Evolutionary conservation across 2,797 vertebrate genomes (phyloP).

Genomic region (Tragopan temminckii): DNA sequence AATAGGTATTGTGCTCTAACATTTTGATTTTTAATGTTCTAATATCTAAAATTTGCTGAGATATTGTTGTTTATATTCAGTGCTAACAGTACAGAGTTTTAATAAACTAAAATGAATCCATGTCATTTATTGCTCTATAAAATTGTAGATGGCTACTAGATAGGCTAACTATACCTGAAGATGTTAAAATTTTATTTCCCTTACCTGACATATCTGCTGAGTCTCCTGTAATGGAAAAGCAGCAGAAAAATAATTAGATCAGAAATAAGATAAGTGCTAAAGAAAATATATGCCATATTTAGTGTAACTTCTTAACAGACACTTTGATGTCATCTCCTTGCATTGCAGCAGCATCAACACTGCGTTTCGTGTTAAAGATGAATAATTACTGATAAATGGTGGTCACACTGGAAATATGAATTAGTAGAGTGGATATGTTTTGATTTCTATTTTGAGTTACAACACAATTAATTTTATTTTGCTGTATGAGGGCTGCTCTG

Average conservation of each 20-base stretch:
- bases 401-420: neutral
- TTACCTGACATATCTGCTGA: slow-evolving; percentile 98
- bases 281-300: slow-evolving; percentile 66
- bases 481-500: neutral
- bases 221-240: slow-evolving; percentile 90
- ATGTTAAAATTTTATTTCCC: slow-evolving; percentile 74
- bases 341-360: slow-evolving; percentile 12
- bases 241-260: slow-evolving; percentile 80
- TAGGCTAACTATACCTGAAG: slow-evolving; percentile 66
- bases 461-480: neutral
- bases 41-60: neutral
- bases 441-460: neutral
- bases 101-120: slow-evolving; percentile 45
- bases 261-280: slow-evolving; percentile 62
- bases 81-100: slow-evolving; percentile 28
- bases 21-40: neutral
- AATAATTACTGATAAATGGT: neutral
- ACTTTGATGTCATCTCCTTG: slow-evolving; percentile 14
- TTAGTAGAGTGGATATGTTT: neutral
- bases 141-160: slow-evolving; percentile 19
- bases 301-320: slow-evolving; percentile 43
- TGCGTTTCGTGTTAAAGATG: slow-evolving; percentile 18
- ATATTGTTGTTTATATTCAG: slow-evolving; percentile 3
- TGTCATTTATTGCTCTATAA: slow-evolving; percentile 34
- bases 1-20: slow-evolving; percentile 13